Conservation (phyloP, 2,797 vertebrate species). For the Natrix natrix region DNA sequence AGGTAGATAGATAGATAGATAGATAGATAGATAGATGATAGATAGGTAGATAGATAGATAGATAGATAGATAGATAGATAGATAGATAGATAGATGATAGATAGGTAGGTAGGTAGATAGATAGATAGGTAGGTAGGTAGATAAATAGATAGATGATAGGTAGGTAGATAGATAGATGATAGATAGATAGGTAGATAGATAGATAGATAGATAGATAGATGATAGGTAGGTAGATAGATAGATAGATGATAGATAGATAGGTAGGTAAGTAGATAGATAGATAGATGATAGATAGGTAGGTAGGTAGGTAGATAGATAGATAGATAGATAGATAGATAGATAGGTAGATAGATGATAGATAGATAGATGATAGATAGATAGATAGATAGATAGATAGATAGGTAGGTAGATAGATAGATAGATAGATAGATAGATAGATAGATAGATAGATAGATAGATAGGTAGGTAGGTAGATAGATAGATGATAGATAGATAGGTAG, state of each 20-base stretch:
- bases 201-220: too few species aligned
- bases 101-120: too few species aligned
- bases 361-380: too few species aligned
- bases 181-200: too few species aligned
- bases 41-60: slow-evolving; percentile 27
- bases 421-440: slow-evolving; percentile 27
- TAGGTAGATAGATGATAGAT: neutral
- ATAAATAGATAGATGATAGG: slow-evolving; percentile 25
- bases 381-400: neutral
- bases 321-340: slow-evolving; percentile 2
- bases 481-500: slow-evolving; percentile 1
- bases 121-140: slow-evolving; percentile 13
- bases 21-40: slow-evolving; percentile 15
- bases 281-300: slow-evolving; percentile 23
- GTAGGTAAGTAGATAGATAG: slow-evolving; percentile 12
- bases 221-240: slow-evolving; percentile 20
- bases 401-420: too few species aligned
- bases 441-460: slow-evolving; percentile 31
- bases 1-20: neutral
- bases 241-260: slow-evolving; percentile 30
- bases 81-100: too few species aligned
- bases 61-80: slow-evolving; percentile 24
- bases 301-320: slow-evolving; percentile 6
- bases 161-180: slow-evolving; percentile 34
- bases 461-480: too few species aligned